These are phyloP conservation scores for Clarias macrocephalus DNA, from an alignment of 2,113 vertebrate species.

Conservation along the genomic window DNA sequence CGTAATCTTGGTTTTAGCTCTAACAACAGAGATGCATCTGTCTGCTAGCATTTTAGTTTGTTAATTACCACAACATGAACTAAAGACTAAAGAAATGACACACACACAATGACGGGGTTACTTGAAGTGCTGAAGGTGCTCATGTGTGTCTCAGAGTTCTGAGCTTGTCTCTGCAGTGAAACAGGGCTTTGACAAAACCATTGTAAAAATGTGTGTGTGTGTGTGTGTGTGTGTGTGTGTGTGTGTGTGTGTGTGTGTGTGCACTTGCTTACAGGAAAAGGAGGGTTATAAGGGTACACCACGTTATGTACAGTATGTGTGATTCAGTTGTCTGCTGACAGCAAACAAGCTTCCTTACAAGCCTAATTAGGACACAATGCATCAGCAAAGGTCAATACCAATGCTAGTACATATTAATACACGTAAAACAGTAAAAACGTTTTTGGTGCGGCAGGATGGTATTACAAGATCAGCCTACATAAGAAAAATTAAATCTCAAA, in stretches of 20 bases:
- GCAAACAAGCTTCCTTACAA: slow-evolving; percentile 40
- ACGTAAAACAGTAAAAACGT: not conserved
- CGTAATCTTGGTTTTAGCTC: not conserved
- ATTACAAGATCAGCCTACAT: not conserved
- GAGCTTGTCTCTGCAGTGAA: not conserved
- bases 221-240: slow-evolving; percentile 23
- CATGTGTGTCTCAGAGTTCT: slow-evolving; percentile 26
- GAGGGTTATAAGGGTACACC: slow-evolving; percentile 34
- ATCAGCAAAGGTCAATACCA: not conserved
- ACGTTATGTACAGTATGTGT: slow-evolving; percentile 34
- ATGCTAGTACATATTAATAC: not conserved
- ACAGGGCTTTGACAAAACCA: slow-evolving; percentile 5
- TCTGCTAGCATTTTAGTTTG: not conserved
- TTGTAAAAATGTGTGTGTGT: slow-evolving; percentile 7
- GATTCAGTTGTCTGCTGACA: slow-evolving; percentile 46
- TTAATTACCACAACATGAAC: not conserved
- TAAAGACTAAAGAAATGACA: not conserved
- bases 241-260: slow-evolving; percentile 2
- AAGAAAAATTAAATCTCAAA: not conserved
- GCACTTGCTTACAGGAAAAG: slow-evolving; percentile 26
- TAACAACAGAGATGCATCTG: not conserved
- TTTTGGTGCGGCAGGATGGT: not conserved
- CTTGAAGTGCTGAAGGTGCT: not conserved
- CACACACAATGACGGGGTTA: not conserved
- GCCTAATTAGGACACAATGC: slow-evolving; percentile 16